Conservation (phyloP, 2,888 invertebrate genomes). For the Cosmia pyralina region DNA sequence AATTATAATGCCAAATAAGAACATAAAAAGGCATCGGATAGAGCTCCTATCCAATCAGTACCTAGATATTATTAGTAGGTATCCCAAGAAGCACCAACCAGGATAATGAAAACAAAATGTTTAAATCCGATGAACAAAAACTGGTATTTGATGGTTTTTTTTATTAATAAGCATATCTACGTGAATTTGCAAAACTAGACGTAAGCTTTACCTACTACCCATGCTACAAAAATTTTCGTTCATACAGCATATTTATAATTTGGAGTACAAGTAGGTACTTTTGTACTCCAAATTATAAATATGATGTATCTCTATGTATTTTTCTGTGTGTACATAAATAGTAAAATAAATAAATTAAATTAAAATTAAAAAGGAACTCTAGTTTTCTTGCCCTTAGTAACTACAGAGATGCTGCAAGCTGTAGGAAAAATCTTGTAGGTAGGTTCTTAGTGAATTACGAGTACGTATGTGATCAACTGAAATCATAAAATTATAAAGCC, state of each 20-base stretch:
- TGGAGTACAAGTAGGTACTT: too few species aligned
- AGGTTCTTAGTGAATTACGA: neutral
- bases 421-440: neutral
- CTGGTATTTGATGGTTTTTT: too few species aligned
- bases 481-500: neutral
- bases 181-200: slow-evolving; percentile 22
- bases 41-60: neutral
- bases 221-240: neutral
- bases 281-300: too few species aligned
- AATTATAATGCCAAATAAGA: neutral
- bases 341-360: too few species aligned
- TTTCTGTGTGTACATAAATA: too few species aligned
- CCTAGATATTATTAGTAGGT: neutral
- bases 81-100: neutral
- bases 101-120: neutral
- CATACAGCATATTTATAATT: too few species aligned
- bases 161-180: too few species aligned
- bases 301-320: too few species aligned
- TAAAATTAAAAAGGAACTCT: neutral
- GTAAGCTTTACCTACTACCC: too few species aligned
- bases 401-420: neutral
- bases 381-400: neutral
- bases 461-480: too few species aligned
- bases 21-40: neutral
- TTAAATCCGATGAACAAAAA: neutral